Conservation (phyloP, 2,888 invertebrate genomes). For the Trichogramma evanescens region DNA sequence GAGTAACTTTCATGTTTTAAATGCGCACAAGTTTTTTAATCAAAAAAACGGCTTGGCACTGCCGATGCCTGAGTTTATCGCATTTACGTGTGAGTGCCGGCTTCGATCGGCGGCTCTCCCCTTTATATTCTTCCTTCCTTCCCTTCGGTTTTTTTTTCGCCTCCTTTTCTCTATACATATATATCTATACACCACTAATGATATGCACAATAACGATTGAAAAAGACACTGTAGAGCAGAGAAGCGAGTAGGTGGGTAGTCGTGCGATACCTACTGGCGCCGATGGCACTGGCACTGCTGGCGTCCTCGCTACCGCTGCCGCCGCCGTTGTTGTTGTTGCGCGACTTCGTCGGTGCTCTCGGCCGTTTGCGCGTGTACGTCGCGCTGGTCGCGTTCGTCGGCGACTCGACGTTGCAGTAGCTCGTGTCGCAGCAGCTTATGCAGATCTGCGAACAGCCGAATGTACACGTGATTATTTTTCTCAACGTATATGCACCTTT, state of each 20-base stretch:
- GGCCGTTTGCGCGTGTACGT: slow-evolving; percentile 45
- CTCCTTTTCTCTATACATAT: neutral
- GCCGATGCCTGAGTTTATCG: too few species aligned
- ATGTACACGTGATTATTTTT: neutral
- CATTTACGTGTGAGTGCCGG: too few species aligned
- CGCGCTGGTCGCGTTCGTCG: slow-evolving; percentile 55
- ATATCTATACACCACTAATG: slow-evolving; percentile 1
- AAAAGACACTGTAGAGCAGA: slow-evolving; percentile 16
- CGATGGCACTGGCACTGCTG: neutral
- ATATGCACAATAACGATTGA: slow-evolving; percentile 19
- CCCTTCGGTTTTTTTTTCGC: too few species aligned
- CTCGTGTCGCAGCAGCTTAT: slow-evolving; percentile 59
- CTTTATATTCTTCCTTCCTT: too few species aligned
- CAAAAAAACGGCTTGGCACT: too few species aligned
- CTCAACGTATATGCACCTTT: too few species aligned
- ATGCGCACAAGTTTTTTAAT: too few species aligned
- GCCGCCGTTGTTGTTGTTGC: slow-evolving; percentile 26
- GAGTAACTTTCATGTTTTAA: too few species aligned
- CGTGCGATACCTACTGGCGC: neutral
- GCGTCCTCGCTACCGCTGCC: slow-evolving; percentile 1
- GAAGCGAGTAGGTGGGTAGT: slow-evolving; percentile 5
- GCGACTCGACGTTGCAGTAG: slow-evolving; percentile 58
- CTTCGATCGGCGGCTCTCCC: too few species aligned
- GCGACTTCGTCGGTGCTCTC: slow-evolving; percentile 29
- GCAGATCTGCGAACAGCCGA: slow-evolving; percentile 52